Evolutionary conservation across 2,113 vertebrate genomes (phyloP).

Genomic region (Clinocottus analis): DNA sequence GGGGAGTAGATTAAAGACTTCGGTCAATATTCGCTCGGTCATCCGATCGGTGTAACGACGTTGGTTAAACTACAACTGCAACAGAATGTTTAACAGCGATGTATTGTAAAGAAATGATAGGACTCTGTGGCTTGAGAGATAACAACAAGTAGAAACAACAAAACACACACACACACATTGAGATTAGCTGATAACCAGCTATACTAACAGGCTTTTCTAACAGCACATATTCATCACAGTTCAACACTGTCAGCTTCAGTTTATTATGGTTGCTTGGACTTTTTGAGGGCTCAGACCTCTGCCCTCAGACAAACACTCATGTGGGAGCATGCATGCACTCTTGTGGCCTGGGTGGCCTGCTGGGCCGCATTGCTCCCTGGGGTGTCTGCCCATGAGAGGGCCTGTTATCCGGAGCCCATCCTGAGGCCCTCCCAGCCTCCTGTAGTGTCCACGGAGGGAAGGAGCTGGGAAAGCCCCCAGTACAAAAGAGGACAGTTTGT

Average conservation of each 20-base stretch:
- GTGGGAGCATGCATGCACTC: conserved; percentile 47
- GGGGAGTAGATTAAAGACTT: not conserved
- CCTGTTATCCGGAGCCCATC: conserved; percentile 61
- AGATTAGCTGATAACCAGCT: conserved; percentile 21
- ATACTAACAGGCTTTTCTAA: not conserved
- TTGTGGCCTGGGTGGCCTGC: conserved; percentile 60
- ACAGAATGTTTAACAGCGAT: not conserved
- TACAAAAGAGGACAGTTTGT: conserved; percentile 44
- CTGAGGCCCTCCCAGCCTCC: conserved; percentile 57
- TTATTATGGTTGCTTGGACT: conserved; percentile 57
- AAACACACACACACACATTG: not conserved
- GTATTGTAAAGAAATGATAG: not conserved
- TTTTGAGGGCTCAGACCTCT: conserved; percentile 59
- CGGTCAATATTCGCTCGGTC: not conserved
- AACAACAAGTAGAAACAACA: not conserved
- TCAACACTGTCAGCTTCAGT: conserved; percentile 36
- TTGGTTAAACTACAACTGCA: not conserved
- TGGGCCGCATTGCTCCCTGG: conserved; percentile 55
- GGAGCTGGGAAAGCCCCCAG: conserved; percentile 63
- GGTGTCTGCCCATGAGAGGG: conserved; percentile 65
- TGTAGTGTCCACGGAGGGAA: conserved; percentile 35
- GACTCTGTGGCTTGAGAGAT: not conserved
- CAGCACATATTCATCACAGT: conserved; percentile 42
- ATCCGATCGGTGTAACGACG: not conserved
- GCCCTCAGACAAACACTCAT: conserved; percentile 68